A percentile compares a stretch with the other conserved stretches of the same genome.
phyloP scores from a whole-genome alignment of 1,140 invertebrate species.

The Neuroterus valhalla region DNA sequence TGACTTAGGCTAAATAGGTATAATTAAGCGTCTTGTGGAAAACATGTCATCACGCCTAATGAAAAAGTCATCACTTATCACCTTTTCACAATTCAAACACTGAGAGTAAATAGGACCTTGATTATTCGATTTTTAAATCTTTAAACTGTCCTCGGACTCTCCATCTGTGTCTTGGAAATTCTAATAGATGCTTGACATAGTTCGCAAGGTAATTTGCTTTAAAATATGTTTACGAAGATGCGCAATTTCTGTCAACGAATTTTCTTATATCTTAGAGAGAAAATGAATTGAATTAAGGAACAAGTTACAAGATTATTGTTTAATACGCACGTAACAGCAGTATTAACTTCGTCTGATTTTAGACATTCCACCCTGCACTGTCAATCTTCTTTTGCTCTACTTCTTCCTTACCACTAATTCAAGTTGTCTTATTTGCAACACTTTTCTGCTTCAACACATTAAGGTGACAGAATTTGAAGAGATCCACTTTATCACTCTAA shows the following conservation, averaged over 20 bases:
- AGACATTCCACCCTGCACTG: too few species aligned
- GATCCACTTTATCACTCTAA: too few species aligned
- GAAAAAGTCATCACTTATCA: not conserved
- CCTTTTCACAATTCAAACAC: constrained; percentile 11
- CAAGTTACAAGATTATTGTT: too few species aligned
- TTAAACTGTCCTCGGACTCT: not conserved
- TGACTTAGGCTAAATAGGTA: constrained; percentile 2
- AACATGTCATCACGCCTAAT: not conserved
- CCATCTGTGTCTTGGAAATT: not conserved
- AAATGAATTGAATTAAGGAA: too few species aligned
- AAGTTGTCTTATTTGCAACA: not conserved
- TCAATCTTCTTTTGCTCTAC: too few species aligned
- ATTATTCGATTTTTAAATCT: not conserved
- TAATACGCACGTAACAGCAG: too few species aligned
- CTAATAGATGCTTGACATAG: not conserved
- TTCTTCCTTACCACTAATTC: too few species aligned
- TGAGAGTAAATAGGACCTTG: not conserved
- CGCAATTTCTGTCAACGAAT: not conserved
- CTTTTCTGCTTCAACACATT: too few species aligned
- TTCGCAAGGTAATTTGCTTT: not conserved
- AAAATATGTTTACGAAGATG: not conserved
- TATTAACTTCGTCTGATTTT: too few species aligned
- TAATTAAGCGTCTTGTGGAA: constrained; percentile 14
- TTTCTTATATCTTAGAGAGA: too few species aligned
- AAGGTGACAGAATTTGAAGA: too few species aligned